Evolutionary conservation across 2,888 invertebrate species (phyloP).

Genomic region (Stenichneumon culpator): DNA sequence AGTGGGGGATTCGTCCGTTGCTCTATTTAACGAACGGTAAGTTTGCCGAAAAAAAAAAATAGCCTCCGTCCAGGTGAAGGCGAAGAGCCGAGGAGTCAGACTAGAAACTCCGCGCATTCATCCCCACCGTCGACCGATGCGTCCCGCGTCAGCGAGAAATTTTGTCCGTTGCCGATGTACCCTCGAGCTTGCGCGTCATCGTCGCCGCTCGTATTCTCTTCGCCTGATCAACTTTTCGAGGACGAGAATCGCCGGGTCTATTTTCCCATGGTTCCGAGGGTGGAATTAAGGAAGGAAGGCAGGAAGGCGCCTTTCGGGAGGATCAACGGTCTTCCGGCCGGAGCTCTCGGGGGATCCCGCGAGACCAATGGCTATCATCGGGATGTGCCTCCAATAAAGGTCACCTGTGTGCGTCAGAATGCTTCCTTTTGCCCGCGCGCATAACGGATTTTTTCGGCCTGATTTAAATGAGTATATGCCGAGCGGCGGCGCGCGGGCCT

Average conservation of each 20-base stretch:
- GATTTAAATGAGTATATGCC: conserved; percentile 80
- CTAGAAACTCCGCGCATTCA: conserved; percentile 24
- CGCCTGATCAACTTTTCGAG: conserved; percentile 35
- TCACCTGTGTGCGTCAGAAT: conserved; percentile 71
- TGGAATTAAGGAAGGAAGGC: conserved; percentile 30
- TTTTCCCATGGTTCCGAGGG: conserved; percentile 69
- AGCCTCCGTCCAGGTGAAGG: conserved; percentile 63
- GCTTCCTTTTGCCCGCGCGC: conserved; percentile 4
- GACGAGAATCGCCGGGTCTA: conserved; percentile 54
- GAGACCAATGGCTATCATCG: conserved; percentile 53
- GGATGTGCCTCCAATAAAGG: conserved; percentile 63
- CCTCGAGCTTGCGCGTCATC: conserved; percentile 32
- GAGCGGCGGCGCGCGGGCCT: conserved; percentile 22
- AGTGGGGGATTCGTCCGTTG: conserved; percentile 66
- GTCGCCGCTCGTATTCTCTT: conserved; percentile 20
- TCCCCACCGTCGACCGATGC: conserved; percentile 21
- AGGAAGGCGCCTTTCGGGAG: conserved; percentile 23
- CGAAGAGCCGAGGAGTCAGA: conserved; percentile 29
- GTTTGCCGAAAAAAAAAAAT: conserved; percentile 35
- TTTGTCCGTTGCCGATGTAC: conserved; percentile 43
- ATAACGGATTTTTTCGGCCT: conserved; percentile 82
- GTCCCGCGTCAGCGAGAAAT: conserved; percentile 38
- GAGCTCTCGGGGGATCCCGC: conserved; percentile 8
- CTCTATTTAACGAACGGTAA: conserved; percentile 67
- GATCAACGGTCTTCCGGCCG: conserved; percentile 68